phyloP scores from a whole-genome alignment of 2,113 vertebrate genomes.

The Panthera uncia region DNA sequence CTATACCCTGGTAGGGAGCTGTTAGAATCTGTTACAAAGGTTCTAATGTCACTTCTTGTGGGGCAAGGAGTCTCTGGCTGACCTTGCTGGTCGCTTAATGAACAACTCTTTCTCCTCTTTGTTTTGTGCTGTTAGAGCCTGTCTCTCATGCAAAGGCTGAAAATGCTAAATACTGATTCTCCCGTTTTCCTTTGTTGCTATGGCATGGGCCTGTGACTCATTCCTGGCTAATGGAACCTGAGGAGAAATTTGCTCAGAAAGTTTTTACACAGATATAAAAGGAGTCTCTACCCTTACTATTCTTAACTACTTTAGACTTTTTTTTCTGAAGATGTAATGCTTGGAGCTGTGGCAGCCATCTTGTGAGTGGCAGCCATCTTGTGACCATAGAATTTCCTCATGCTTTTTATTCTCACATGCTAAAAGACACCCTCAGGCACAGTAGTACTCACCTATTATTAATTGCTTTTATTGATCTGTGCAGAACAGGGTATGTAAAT shows the following conservation, averaged over 20 bases:
- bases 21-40: background rate
- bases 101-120: background rate
- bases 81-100: background rate
- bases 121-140: background rate
- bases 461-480: background rate
- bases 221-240: background rate
- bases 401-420: background rate
- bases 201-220: background rate
- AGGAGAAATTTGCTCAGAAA: background rate
- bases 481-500: background rate
- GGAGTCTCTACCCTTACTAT: background rate
- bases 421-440: background rate
- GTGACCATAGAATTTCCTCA: background rate
- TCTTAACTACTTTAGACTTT: background rate
- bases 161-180: background rate
- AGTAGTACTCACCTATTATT: background rate
- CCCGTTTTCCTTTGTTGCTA: background rate
- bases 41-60: background rate
- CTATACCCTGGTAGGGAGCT: background rate
- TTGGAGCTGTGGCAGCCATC: background rate
- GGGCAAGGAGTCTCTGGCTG: background rate
- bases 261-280: background rate
- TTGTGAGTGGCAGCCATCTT: background rate
- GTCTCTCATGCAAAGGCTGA: background rate
- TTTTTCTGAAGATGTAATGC: background rate